phyloP scores from a whole-genome alignment of 92 coral and sea anemone species.

The Porites evermanni region DNA sequence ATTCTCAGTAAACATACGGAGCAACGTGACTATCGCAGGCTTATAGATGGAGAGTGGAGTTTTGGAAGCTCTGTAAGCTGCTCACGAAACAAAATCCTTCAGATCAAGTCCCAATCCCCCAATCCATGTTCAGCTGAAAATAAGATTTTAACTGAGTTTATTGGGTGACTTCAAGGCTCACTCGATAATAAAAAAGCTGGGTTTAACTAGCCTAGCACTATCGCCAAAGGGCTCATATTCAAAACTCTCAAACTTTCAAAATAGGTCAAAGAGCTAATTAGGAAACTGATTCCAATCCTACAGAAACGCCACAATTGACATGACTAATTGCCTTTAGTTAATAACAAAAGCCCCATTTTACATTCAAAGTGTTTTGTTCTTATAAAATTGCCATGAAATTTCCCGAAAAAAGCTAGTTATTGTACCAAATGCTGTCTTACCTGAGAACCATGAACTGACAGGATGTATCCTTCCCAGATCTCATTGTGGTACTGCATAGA shows the following conservation, averaged over 20 bases:
- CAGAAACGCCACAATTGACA: conserved; percentile 6
- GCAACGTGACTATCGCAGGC: conserved; percentile 58
- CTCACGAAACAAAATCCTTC: conserved; percentile 58
- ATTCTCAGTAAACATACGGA: conserved; percentile 65
- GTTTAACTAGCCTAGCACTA: conserved; percentile 14
- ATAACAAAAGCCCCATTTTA: conserved; percentile 20
- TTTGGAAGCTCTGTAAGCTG: conserved; percentile 63
- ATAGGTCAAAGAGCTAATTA: not conserved
- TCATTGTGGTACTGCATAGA: conserved; percentile 47
- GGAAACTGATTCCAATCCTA: conserved; percentile 15
- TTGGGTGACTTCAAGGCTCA: not conserved
- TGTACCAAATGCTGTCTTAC: conserved; percentile 12
- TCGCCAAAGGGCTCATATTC: not conserved
- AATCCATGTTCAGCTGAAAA: conserved; percentile 36
- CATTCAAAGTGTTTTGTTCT: conserved; percentile 12
- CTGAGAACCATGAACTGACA: conserved; percentile 44
- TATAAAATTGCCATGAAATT: conserved; percentile 13
- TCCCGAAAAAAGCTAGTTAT: conserved; percentile 1
- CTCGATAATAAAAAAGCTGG: not conserved
- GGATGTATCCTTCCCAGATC: conserved; percentile 36
- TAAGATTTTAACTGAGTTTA: not conserved
- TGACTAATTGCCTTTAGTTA: conserved; percentile 13
- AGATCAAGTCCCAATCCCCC: conserved; percentile 43
- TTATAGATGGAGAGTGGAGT: conserved; percentile 45
- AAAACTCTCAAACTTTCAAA: no score